Base-by-base conservation (phyloP, 2,888 invertebrate species). In the Dryobota labecula region DNA sequence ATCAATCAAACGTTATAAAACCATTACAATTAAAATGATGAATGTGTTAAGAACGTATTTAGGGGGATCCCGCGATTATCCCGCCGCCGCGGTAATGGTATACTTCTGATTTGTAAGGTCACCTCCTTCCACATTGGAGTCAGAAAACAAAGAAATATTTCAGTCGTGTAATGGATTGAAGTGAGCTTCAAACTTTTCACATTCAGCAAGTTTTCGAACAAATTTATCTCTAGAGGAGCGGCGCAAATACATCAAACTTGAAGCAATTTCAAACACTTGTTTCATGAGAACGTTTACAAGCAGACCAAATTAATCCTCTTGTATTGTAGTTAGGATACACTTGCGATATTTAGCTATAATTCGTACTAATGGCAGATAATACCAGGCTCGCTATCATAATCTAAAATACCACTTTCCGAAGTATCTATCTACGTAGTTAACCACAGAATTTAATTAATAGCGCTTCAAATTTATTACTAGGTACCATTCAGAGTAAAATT, bases 121-220 rank as follows among this genome's bases (percentile, higher is more conserved):
- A 86, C 84, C 84, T 85, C 90, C 84, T 83, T 87, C 89, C 90
- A 84, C 89, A 88, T 89, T 88, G 89, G 88, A 93, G 92, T 89
- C 93, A 91, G 94, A 94, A 95, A 95, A 95, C 95, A 96, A 95
- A 95, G 94, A 95, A 95, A 95, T 95, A 96, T 96, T 95, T 96
- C 94, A 95, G 93, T 94, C 93, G 93, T 93, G 94, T 95, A 95
- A 96, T 96, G 95, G 95, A 96, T 95, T 95, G 96, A 95, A 96
- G 95, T 95, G 93, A 94, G 94, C 94, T 94, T 91, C 92, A 93
- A 96, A 96, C 93, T 95, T 96, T 96, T 94, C 94, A 93, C 95
- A 95, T 95, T 95, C 94, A 93, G 91, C 92, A 94, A 95, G 93
- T 95, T 95, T 94, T 91, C 90, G 93, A 95, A 94, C 94, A 94